Evolutionary conservation across 92 coral and sea anemone species (phyloP), one percentile per base, ranked within the genome.

Genomic region (Porites divaricata): DNA sequence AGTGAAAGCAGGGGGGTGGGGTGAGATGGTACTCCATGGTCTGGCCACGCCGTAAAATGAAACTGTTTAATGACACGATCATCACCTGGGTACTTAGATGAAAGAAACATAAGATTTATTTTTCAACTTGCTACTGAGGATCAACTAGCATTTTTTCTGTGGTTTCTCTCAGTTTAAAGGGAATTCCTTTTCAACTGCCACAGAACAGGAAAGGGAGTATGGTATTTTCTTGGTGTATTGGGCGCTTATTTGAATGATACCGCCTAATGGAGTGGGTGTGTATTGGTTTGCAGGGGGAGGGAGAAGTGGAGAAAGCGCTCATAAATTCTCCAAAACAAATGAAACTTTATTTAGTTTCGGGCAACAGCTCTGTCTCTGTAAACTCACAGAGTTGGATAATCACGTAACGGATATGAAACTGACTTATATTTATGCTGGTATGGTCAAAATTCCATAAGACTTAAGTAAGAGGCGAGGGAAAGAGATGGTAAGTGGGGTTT

Each of bases 1-100:
- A 97, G 80, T 48, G 99, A 95, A 15, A 97, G 84, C 65, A 97
- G 81, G 2, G 97, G 99, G 19, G 95, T 88, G 81, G 99, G 93
- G 88, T 97, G 99, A 24, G 90, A 86, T 8, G 99, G 99, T 48
- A 97, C 99, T 5, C 98, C 99, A 80, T 97, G 99, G 81, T 97
- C 99, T 24, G 99, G 99, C 99, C 99, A 97, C 74, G 98, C 89
- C 17, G 98, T 95, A 67, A 89, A 95, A 84, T 97, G 99, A 72
- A 95, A 97, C 72, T 97, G 99, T 51, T 87, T 92, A 8, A 97
- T 85, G 21, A 78, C 86, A 35, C 99, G 85, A 45, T 91, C 93
- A 41, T 93, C 97, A 10, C 88, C 96, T 20, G 94, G 88, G 21
- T 87, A 88, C 93, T 95, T 41, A 74, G 79, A 81, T 22, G 19